These are phyloP conservation scores for Neotoma lepida DNA, from an alignment of 2,113 vertebrate genomes.

Conservation along the genomic window DNA sequence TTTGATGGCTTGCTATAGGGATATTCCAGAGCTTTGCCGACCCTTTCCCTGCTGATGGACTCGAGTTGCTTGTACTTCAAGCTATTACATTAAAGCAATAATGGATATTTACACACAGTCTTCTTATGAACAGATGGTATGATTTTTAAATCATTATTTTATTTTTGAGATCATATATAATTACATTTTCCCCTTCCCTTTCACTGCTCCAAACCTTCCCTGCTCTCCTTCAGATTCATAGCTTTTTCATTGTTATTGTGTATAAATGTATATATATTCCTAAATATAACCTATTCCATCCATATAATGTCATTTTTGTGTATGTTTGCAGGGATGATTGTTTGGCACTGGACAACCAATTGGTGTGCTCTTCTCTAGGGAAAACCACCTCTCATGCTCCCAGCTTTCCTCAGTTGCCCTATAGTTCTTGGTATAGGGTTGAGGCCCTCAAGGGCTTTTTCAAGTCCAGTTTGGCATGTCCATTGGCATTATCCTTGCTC, in stretches of 20 bases:
- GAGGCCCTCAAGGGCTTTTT: neutral
- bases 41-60: rapidly evolving
- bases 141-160: neutral
- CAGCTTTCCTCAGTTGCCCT: neutral
- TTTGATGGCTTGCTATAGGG: neutral
- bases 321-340: neutral
- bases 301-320: neutral
- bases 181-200: neutral
- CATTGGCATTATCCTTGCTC: neutral
- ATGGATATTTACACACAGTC: neutral
- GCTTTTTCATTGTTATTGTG: neutral
- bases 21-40: neutral
- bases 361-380: neutral
- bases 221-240: neutral
- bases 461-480: neutral
- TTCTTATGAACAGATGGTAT: neutral
- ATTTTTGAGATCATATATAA: neutral
- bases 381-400: neutral
- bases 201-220: neutral
- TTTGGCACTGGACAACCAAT: neutral
- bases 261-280: neutral
- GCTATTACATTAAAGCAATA: neutral
- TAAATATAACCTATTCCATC: neutral
- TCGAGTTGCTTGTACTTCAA: neutral
- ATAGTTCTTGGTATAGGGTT: neutral